Evolutionary conservation across 2,888 invertebrate species (phyloP).

Genomic region (Brachynemurus nebulosus): DNA sequence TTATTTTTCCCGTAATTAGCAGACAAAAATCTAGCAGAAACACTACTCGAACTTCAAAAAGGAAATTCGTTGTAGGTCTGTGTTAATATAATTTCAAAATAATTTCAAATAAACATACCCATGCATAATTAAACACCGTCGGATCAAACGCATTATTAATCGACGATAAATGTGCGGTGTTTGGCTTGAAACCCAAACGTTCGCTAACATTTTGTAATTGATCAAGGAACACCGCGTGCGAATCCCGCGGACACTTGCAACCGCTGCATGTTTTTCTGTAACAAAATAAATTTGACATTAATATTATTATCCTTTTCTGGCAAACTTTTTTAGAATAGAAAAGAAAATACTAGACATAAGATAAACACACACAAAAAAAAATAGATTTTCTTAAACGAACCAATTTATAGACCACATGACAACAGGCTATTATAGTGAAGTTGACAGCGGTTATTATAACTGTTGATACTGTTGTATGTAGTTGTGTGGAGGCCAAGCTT

Average conservation of each 20-base stretch:
- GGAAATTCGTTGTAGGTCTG: too few relatives aligned
- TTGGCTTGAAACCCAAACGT: slow-evolving; percentile 48
- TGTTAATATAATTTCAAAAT: too few relatives aligned
- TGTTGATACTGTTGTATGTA: neutral
- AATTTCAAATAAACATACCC: slow-evolving; percentile 22
- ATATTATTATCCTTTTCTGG: slow-evolving; percentile 8
- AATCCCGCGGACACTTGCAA: slow-evolving; percentile 83
- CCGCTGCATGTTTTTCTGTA: slow-evolving; percentile 84
- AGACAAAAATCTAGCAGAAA: too few relatives aligned
- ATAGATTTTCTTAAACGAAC: too few relatives aligned
- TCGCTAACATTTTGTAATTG: slow-evolving; percentile 69
- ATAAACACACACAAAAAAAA: too few relatives aligned
- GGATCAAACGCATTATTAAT: slow-evolving; percentile 54
- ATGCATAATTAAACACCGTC: slow-evolving; percentile 29
- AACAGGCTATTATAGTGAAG: too few relatives aligned
- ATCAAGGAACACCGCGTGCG: slow-evolving; percentile 66
- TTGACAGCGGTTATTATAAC: too few relatives aligned
- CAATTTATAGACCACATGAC: too few relatives aligned
- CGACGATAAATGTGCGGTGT: slow-evolving; percentile 38
- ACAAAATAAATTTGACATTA: slow-evolving; percentile 22
- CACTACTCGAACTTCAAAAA: too few relatives aligned
- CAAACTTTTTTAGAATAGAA: too few relatives aligned
- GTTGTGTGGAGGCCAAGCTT: neutral
- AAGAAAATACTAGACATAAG: too few relatives aligned
- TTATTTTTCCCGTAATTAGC: too few relatives aligned